A percentile compares a stretch with the other conserved stretches of the same genome.
Conservation (phyloP, 2,888 invertebrate genomes). For the Villa cingulata region DNA sequence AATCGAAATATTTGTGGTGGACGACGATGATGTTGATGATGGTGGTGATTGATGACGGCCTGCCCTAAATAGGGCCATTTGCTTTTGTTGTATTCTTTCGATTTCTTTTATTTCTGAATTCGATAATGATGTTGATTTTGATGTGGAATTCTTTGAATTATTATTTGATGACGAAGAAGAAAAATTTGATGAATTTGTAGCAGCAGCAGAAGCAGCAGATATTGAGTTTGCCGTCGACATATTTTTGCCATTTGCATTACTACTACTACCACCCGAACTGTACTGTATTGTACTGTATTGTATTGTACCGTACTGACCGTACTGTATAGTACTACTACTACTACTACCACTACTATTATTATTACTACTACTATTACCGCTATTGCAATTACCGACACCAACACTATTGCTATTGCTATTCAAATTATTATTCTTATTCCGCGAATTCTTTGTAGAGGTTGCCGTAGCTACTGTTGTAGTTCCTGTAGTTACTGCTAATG, state of each 20-base stretch:
- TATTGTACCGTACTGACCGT: no score
- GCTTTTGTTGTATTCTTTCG: neutral
- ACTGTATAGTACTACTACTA: conserved; percentile 19
- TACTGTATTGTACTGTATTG: no score
- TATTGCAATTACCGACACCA: conserved; percentile 15
- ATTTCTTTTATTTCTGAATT: neutral
- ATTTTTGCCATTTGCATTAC: conserved; percentile 22
- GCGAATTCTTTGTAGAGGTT: conserved; percentile 16
- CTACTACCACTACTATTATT: conserved; percentile 20
- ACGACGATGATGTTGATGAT: conserved; percentile 3
- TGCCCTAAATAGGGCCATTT: neutral
- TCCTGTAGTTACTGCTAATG: conserved; percentile 6
- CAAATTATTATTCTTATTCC: conserved; percentile 16
- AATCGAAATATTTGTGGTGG: conserved; percentile 4
- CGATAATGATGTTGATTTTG: neutral
- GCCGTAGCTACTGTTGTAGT: conserved; percentile 14
- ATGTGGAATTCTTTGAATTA: conserved; percentile 3
- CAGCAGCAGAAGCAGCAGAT: conserved; percentile 1
- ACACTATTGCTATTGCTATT: conserved; percentile 14
- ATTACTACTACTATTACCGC: conserved; percentile 18
- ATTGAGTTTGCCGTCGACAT: conserved; percentile 16
- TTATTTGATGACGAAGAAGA: neutral
- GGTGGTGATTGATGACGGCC: neutral
- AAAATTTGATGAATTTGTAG: neutral
- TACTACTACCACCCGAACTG: conserved; percentile 18